Percentiles rank a stretch among this genome's conserved stretches.
Evolutionary conservation across 2,888 invertebrate species (phyloP).

Genomic region (Drosophila helvetica): DNA sequence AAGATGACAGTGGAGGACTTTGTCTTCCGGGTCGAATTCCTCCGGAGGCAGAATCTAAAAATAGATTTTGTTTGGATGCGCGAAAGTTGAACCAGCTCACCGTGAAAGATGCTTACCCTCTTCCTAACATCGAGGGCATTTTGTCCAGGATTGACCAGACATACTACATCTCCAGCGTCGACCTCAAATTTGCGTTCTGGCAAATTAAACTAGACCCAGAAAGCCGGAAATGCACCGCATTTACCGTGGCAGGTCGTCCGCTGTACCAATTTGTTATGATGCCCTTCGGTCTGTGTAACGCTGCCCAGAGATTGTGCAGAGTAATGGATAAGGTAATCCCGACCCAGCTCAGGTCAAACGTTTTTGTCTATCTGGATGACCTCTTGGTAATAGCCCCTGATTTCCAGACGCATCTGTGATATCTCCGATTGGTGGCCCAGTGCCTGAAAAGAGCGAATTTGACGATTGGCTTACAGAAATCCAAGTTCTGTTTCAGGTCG

Average conservation of each 20-base stretch:
- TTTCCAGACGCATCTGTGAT: neutral
- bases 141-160: slow-evolving; percentile 10
- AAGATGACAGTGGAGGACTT: neutral
- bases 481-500: too few relatives aligned
- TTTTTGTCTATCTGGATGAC: too few relatives aligned
- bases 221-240: slow-evolving; percentile 15
- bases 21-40: neutral
- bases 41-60: neutral
- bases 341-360: too few relatives aligned
- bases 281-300: too few relatives aligned
- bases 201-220: slow-evolving; percentile 9
- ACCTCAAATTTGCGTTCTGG: slow-evolving; percentile 4
- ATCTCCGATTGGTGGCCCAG: neutral
- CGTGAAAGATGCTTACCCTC: slow-evolving; percentile 4
- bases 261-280: too few relatives aligned
- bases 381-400: too few relatives aligned
- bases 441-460: slow-evolving; percentile 6
- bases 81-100: neutral
- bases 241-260: slow-evolving; percentile 1
- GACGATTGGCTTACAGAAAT: neutral
- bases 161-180: neutral
- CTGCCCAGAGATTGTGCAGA: too few relatives aligned
- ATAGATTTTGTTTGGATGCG: neutral
- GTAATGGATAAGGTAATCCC: too few relatives aligned
- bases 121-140: slow-evolving; percentile 1